Conservation (phyloP, 1,140 invertebrate genomes). For the Atta colombica region DNA sequence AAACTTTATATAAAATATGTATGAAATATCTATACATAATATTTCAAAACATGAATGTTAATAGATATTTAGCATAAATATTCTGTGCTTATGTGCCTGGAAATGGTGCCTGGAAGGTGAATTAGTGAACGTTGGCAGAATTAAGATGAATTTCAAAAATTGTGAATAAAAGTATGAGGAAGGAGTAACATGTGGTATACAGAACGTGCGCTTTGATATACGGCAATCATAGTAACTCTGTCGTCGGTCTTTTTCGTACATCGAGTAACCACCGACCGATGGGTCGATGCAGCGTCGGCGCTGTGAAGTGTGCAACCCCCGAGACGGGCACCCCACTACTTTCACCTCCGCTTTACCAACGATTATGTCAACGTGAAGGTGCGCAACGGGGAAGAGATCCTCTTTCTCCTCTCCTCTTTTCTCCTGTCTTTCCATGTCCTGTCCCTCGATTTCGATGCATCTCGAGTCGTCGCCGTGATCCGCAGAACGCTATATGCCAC, state of each 20-base stretch:
- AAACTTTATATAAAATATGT: too few relatives aligned
- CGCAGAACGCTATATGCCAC: slow-evolving; percentile 76
- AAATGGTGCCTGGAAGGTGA: too few relatives aligned
- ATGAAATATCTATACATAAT: too few relatives aligned
- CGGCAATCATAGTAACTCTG: not conserved
- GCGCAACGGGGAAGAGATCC: slow-evolving; percentile 40
- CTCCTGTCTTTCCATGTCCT: slow-evolving; percentile 44
- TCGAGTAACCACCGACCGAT: slow-evolving; percentile 38
- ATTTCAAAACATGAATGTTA: too few relatives aligned
- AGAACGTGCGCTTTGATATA: not conserved
- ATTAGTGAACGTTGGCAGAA: not conserved
- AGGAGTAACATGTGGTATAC: not conserved
- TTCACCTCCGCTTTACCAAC: slow-evolving; percentile 52
- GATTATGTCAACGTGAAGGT: slow-evolving; percentile 68
- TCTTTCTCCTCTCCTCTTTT: slow-evolving; percentile 27
- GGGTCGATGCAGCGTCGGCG: slow-evolving; percentile 83
- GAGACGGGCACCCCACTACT: slow-evolving; percentile 68
- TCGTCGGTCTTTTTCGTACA: slow-evolving; percentile 51
- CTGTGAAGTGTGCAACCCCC: slow-evolving; percentile 68
- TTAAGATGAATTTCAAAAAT: not conserved
- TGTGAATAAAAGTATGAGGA: not conserved
- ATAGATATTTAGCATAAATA: too few relatives aligned
- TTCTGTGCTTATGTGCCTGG: too few relatives aligned
- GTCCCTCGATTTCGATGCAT: slow-evolving; percentile 62
- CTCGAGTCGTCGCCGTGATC: slow-evolving; percentile 60